Percentiles rank a stretch among this genome's conserved stretches.
phyloP scores from a whole-genome alignment of 1,140 invertebrate genomes.

The Tetragnatha versicolor region DNA sequence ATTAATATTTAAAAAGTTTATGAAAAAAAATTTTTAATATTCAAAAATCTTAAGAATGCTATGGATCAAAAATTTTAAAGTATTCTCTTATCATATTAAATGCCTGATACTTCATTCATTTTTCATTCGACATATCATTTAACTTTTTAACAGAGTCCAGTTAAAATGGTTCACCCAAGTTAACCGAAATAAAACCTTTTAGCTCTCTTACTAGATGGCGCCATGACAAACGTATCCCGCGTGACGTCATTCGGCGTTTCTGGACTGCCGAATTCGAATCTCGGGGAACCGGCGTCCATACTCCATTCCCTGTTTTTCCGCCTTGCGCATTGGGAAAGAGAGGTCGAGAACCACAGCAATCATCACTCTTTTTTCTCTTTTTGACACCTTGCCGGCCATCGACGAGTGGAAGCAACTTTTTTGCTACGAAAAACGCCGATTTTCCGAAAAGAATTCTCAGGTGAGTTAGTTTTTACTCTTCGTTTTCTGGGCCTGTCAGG shows the following conservation, averaged over 20 bases:
- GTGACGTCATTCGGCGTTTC: slow-evolving; percentile 10
- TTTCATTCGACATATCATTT: background rate
- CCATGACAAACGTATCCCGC: background rate
- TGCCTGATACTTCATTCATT: no score
- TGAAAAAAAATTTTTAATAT: no score
- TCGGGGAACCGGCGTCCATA: slow-evolving; percentile 11
- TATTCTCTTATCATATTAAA: no score
- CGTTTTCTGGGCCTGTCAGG: background rate
- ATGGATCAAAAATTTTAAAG: no score
- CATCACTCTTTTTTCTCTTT: background rate
- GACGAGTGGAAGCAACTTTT: background rate
- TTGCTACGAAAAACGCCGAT: background rate
- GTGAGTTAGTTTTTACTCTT: background rate
- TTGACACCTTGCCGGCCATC: background rate
- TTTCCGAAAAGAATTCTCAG: background rate
- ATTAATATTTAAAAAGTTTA: no score
- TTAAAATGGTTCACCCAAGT: background rate
- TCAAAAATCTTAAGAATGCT: no score
- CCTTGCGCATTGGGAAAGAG: background rate
- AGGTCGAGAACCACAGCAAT: background rate
- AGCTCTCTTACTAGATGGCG: slow-evolving; percentile 20
- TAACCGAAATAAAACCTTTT: background rate
- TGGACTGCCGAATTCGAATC: background rate
- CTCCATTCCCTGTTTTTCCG: background rate
- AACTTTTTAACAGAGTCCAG: background rate